phyloP scores from a whole-genome alignment of 2,113 vertebrate species.

The Cacatua alba region DNA sequence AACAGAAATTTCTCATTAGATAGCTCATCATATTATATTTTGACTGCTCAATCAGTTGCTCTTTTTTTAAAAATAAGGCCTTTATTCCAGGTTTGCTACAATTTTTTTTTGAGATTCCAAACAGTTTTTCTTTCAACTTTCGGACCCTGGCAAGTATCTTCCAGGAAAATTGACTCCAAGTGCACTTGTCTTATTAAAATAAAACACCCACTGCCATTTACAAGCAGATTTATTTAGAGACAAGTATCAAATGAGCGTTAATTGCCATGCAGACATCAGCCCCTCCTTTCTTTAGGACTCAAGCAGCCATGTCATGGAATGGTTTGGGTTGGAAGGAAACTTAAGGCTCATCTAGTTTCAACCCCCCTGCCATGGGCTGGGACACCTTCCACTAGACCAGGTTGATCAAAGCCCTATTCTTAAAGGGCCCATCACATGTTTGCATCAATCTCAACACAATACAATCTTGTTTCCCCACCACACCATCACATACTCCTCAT shows the following conservation, averaged over 20 bases:
- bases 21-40: neutral
- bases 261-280: neutral
- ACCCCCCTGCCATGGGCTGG: neutral
- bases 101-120: neutral
- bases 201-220: neutral
- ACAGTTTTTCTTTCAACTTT: constrained; percentile 3
- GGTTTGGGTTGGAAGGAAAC: neutral
- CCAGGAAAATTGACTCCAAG: constrained; percentile 14
- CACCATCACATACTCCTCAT: neutral
- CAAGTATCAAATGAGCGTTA: neutral
- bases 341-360: neutral
- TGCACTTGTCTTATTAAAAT: constrained; percentile 34
- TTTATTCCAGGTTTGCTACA: neutral
- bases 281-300: neutral
- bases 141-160: constrained; percentile 26
- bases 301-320: neutral
- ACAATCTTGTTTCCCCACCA: neutral
- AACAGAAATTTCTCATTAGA: too few relatives aligned
- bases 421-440: neutral
- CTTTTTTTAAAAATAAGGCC: neutral
- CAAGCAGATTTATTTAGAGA: neutral
- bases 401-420: neutral
- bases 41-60: neutral
- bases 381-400: neutral
- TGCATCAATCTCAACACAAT: neutral